Conservation (phyloP, 2,797 vertebrate genomes). For the Margarornis squamiger region DNA sequence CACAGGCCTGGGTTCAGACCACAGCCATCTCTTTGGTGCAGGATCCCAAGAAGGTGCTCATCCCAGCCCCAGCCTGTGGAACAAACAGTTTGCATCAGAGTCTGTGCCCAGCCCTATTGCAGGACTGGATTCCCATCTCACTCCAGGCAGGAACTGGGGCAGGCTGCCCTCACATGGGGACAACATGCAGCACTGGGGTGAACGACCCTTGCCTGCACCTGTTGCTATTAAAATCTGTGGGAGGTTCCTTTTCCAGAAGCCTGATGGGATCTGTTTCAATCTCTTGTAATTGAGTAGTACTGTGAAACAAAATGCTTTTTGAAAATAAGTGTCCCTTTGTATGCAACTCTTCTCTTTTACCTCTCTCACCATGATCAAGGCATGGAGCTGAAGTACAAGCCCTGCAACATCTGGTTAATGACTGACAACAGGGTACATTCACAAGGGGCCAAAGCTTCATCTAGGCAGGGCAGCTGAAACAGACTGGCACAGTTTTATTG, state of each 20-base stretch:
- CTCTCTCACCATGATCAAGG: neutral
- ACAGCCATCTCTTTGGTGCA: neutral
- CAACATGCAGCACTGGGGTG: accelerated
- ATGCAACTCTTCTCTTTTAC: accelerated
- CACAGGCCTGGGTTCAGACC: accelerated
- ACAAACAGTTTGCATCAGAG: accelerated
- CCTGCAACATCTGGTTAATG: neutral
- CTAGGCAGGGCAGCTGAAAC: neutral
- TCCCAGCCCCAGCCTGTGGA: neutral
- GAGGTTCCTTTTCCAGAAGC: neutral
- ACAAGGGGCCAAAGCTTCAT: neutral
- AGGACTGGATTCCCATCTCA: neutral
- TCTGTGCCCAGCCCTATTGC: neutral
- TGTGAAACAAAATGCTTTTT: neutral
- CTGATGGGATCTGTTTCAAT: neutral
- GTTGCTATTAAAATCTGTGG: neutral
- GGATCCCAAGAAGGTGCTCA: neutral
- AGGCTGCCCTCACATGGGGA: accelerated
- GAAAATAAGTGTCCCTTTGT: neutral
- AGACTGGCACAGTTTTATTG: neutral
- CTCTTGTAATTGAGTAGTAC: neutral
- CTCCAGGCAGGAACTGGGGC: neutral
- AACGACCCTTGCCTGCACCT: accelerated
- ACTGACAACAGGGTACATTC: neutral
- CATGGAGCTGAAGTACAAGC: neutral